Evolutionary conservation across 2,888 invertebrate genomes (phyloP), one percentile per base, ranked within the genome.

Genomic region (Tenthredo notha): DNA sequence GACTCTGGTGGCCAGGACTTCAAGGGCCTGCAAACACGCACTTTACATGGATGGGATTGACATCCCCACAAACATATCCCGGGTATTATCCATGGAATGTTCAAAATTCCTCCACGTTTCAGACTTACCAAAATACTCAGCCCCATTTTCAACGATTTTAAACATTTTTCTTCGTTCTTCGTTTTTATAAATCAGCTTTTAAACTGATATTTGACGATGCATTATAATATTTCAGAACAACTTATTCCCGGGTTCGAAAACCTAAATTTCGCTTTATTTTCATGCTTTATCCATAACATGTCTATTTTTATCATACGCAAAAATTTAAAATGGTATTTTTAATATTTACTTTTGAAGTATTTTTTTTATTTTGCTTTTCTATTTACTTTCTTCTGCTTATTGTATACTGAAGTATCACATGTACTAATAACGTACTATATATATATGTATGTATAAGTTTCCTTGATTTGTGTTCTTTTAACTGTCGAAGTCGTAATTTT

Each of bases 1-100:
- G 77, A 40, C 2, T 18, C 7, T 77, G 77, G 77, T 77, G 77
- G 77, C 54, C 77, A 2, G 50, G 33, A 33, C 50, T 50, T 7
- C 77, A 29, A 33, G 29, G 33, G n/a, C 18, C 18, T 40, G 33
- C 50, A 29, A 50, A 50, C 77, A 54, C 50, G 4, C 47, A 54
- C 0, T 10, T 33, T n/a, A 50, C 77, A 33, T 74, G 72, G 72
- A 74, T 43, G 18, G 43, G 25, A 25, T 18, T 6, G 7, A 6
- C n/a, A 40, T 43, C 29, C 50, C 15, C 29, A 33, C 12, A 77
- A 5, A 29, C 25, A 29, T 77, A 29, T 54, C n/a, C 77, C 77
- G 47, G 0, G n/a, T 29, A 54, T 77, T 43, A 40, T 74, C 43
- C 21, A 43, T 74, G 74, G 43, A 74, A 74, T 21, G 12, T 4